Evolutionary conservation across 2,888 invertebrate species (phyloP), one percentile per base, ranked within the genome.

Genomic region (Omphaloscelis lunosa): DNA sequence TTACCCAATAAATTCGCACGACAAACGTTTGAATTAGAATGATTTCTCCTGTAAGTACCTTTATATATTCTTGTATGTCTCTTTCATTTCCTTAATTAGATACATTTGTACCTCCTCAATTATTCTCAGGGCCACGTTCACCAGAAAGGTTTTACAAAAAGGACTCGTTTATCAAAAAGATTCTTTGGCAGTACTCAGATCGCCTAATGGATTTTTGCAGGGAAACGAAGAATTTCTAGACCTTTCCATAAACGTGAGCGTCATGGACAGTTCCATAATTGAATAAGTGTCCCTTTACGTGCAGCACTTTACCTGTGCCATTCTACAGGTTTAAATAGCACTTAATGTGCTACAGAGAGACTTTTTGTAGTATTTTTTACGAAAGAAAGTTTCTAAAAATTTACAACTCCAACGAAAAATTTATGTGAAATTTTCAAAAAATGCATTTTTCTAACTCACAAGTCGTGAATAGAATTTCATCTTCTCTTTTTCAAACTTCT

Each of bases 221-320:
- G 48, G n/a, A 65, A 83, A 75, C 72, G 61, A 62, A 84, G 45
- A 70, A 58, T 56, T 72, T 53, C 74, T 73, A 81, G 74, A 73
- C 66, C 66, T 77, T 72, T 77, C 59, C 20, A 72, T 77, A 66
- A 77, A 71, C 61, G 76, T 29, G 39, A 80, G 74, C 67, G 63
- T 48, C 58, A 72, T 77, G 72, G 70, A 73, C 70, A 71, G 53
- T 56, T 48, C 41, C 4, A n/a, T 84, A 87, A 86, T 87, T 82
- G 73, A 86, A 79, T 86, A 78, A 87, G 77, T 68, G 70, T 77
- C 53, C 63, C 65, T 84, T 86, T 80, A 82, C 75, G 70, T 70
- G 59, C 61, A 80, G 66, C 86, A 85, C 78, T 86, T 39, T 80
- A 69, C 48, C 80, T 71, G 71, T 70, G 48, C 61, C 59, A 63